Percentiles rank a stretch among this genome's conserved stretches.
phyloP scores from a whole-genome alignment of 2,113 vertebrate genomes.

The Laterallus jamaicensis region DNA sequence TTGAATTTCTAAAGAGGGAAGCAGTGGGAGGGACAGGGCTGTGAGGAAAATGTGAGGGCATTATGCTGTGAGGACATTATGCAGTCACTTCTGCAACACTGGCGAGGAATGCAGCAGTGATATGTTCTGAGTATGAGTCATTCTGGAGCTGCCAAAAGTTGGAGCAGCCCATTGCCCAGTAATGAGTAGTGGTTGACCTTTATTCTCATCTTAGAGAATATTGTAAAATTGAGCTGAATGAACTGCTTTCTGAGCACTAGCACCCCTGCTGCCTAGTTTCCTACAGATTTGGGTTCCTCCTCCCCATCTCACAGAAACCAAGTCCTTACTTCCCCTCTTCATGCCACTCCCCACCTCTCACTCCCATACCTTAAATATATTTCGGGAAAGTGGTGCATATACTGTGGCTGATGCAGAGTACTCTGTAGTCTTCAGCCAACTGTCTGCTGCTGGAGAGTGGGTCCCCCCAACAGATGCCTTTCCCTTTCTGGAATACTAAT shows the following conservation, averaged over 20 bases:
- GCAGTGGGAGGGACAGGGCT: accelerated
- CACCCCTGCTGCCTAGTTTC: not conserved
- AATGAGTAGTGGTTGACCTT: slow-evolving; percentile 26
- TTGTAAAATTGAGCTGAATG: not conserved
- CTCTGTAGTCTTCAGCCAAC: not conserved
- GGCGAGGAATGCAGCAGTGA: not conserved
- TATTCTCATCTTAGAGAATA: not conserved
- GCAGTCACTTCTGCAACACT: slow-evolving; percentile 23
- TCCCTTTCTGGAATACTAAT: not conserved
- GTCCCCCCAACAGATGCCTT: not conserved
- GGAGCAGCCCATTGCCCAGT: not conserved
- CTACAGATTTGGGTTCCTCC: not conserved
- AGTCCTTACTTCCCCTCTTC: not conserved
- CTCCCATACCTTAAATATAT: not conserved
- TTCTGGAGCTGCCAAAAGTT: not conserved
- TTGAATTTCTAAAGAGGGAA: not conserved
- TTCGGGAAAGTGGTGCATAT: not conserved
- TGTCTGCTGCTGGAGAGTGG: not conserved
- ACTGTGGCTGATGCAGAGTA: not conserved
- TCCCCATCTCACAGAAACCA: not conserved
- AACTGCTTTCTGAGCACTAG: not conserved
- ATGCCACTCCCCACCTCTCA: not conserved
- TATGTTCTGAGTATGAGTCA: not conserved
- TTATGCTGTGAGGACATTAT: not conserved
- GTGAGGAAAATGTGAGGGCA: not conserved